phyloP scores from a whole-genome alignment of 2,888 invertebrate genomes.

The Acrocyrtus sp. region DNA sequence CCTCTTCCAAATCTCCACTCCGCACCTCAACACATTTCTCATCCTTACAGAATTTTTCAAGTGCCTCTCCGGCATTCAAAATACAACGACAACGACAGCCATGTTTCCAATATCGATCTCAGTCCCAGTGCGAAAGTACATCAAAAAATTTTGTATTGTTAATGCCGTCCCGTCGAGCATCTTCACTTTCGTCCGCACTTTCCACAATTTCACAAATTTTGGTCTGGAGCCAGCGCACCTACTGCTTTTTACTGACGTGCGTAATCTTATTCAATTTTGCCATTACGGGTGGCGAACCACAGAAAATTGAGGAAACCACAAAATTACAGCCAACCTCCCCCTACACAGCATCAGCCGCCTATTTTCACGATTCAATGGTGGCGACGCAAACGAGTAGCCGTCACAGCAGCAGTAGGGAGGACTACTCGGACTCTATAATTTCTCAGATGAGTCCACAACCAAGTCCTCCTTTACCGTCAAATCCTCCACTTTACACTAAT shows the following conservation, averaged over 20 bases:
- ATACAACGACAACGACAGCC: no score
- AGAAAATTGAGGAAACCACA: not conserved
- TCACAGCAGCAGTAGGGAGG: not conserved
- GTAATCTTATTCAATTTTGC: slow-evolving; percentile 16
- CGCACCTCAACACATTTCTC: not conserved
- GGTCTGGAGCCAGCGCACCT: not conserved
- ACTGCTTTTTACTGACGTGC: slow-evolving; percentile 5
- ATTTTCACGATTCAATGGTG: not conserved
- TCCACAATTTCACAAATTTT: not conserved
- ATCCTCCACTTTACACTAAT: slow-evolving; percentile 10
- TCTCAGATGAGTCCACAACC: not conserved
- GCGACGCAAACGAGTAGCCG: not conserved
- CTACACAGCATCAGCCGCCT: not conserved
- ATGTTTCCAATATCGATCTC: no score
- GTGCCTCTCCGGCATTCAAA: not conserved
- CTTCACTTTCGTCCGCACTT: no score
- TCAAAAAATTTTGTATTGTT: no score
- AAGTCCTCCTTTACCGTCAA: not conserved
- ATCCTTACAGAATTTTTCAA: no score
- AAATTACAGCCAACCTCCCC: not conserved
- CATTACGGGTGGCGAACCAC: slow-evolving; percentile 32
- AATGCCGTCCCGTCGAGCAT: no score
- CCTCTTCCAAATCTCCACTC: not conserved
- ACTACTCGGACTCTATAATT: not conserved
- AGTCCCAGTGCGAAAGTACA: no score